phyloP scores from a whole-genome alignment of 2,113 vertebrate genomes.

The Lycaon pictus region DNA sequence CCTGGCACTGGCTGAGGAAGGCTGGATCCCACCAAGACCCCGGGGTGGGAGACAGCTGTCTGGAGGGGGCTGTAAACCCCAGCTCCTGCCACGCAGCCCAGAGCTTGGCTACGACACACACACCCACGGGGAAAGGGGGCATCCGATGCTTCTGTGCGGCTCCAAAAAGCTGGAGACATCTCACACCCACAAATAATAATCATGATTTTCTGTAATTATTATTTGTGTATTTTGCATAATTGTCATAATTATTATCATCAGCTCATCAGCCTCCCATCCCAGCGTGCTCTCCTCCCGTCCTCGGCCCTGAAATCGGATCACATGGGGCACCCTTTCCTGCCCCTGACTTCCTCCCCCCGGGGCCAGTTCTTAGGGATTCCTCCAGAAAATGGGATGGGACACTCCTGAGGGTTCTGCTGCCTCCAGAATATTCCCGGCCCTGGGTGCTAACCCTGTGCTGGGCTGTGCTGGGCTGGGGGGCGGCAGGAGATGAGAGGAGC shows the following conservation, averaged over 20 bases:
- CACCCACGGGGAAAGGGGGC: constrained; percentile 49
- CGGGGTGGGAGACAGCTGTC: background rate
- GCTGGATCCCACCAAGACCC: background rate
- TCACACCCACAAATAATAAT: constrained; percentile 80
- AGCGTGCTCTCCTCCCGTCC: constrained; percentile 58
- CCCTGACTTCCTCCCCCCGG: background rate
- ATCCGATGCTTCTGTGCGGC: background rate
- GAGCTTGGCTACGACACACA: constrained; percentile 33
- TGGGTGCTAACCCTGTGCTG: background rate
- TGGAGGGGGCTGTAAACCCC: background rate
- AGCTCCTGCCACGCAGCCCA: background rate
- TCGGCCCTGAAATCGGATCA: constrained; percentile 62
- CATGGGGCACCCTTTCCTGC: constrained; percentile 44
- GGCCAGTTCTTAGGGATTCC: background rate
- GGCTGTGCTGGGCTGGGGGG: background rate
- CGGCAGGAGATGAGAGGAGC: background rate
- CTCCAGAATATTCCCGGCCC: background rate
- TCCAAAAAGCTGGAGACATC: constrained; percentile 76
- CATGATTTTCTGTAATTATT: constrained; percentile 83
- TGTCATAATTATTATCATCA: constrained; percentile 86
- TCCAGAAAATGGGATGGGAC: background rate
- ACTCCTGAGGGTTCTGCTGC: background rate
- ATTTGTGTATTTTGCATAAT: constrained; percentile 84
- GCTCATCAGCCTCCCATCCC: constrained; percentile 78
- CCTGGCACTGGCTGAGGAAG: background rate